phyloP scores from a whole-genome alignment of 2,797 vertebrate genomes.

The Hafferia zeledoni region DNA sequence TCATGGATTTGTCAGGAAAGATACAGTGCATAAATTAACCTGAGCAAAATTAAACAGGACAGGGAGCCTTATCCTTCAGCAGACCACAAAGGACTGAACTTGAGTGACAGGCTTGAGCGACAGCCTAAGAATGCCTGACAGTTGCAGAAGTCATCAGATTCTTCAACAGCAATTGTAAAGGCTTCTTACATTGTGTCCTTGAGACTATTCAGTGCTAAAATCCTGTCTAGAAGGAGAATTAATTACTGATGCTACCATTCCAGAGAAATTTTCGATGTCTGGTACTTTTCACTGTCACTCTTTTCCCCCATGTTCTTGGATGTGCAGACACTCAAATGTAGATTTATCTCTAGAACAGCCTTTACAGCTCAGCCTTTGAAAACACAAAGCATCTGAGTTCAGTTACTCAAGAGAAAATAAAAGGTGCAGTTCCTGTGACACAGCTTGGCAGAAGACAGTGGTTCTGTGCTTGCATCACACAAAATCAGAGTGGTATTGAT shows the following conservation, averaged over 20 bases:
- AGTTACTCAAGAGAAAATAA: not conserved
- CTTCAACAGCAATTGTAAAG: constrained; percentile 15
- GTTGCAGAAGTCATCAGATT: not conserved
- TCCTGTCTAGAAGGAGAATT: not conserved
- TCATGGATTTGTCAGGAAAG: constrained; percentile 22
- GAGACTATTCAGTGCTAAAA: not conserved
- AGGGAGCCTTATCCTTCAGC: not conserved
- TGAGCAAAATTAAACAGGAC: constrained; percentile 7
- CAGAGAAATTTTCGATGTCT: not conserved
- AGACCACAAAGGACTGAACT: constrained; percentile 7
- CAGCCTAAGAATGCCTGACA: not conserved
- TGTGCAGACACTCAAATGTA: not conserved
- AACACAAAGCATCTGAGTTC: not conserved
- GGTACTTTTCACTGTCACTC: not conserved
- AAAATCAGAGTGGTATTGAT: not conserved
- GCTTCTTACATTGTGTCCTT: not conserved
- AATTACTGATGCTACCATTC: not conserved
- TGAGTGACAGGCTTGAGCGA: constrained; percentile 12
- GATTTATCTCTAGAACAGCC: not conserved
- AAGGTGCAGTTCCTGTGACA: not conserved
- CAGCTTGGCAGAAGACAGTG: not conserved
- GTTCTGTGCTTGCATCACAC: not conserved
- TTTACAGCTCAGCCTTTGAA: not conserved
- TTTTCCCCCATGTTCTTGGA: not conserved
- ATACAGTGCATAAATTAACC: constrained; percentile 11